phyloP scores from a whole-genome alignment of 2,888 invertebrate species.

The Subacronicta megacephala region DNA sequence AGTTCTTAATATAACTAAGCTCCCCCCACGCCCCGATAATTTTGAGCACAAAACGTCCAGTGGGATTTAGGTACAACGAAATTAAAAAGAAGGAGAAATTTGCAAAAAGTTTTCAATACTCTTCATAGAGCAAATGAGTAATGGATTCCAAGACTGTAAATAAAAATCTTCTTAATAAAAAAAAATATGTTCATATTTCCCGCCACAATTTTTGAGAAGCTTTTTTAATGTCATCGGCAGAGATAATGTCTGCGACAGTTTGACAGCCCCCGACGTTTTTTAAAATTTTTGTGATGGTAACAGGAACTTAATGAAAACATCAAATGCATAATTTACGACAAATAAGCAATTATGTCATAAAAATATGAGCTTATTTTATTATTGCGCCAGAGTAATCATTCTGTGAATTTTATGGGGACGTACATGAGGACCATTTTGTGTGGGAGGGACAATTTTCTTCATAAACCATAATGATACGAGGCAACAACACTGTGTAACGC shows the following conservation, averaged over 20 bases:
- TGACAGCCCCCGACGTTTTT: constrained; percentile 16
- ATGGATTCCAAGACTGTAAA: not conserved
- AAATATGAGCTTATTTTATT: constrained; percentile 14
- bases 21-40: not conserved
- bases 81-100: not conserved
- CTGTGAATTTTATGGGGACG: constrained; percentile 1
- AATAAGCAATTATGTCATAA: constrained; percentile 19
- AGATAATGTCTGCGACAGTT: constrained; percentile 16
- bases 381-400: not conserved
- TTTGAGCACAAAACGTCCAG: not conserved
- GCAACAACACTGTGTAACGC: constrained; percentile 11
- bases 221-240: constrained; percentile 3
- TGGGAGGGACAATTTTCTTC: constrained; percentile 8
- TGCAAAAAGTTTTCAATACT: constrained; percentile 18
- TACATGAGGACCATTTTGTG: not conserved
- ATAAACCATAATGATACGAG: constrained; percentile 14
- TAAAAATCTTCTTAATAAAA: not conserved
- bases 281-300: too few species aligned
- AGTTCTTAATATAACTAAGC: too few species aligned
- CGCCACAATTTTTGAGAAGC: not conserved
- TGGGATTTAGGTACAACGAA: constrained; percentile 2
- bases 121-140: constrained; percentile 19
- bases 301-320: constrained; percentile 1
- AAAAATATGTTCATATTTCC: not conserved
- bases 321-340: constrained; percentile 15